phyloP scores from a whole-genome alignment of 35 echinoderm and acorn worm species.

The Lytechinus pictus region DNA sequence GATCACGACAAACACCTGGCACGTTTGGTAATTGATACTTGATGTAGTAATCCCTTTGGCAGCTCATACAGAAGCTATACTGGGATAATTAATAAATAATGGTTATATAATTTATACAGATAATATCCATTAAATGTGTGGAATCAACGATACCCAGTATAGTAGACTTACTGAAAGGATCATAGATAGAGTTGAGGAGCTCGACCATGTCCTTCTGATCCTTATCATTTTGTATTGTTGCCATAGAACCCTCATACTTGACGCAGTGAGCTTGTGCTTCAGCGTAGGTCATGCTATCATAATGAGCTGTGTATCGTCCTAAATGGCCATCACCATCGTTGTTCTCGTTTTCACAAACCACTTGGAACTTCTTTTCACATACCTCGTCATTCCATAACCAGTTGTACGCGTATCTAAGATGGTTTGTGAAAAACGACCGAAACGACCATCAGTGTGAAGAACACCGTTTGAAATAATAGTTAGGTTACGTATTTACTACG shows the following conservation, averaged over 20 bases:
- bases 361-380: conserved; percentile 50
- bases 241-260: conserved; percentile 63
- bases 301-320: conserved; percentile 59
- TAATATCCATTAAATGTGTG: too few relatives aligned
- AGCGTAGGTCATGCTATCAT: conserved; percentile 50
- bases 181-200: conserved; percentile 56
- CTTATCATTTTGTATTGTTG: conserved; percentile 55
- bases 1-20: too few relatives aligned
- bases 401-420: conserved; percentile 50
- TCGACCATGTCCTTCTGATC: conserved; percentile 25
- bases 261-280: conserved; percentile 62
- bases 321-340: conserved; percentile 32
- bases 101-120: too few relatives aligned
- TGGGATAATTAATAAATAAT: too few relatives aligned
- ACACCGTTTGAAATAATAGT: too few relatives aligned
- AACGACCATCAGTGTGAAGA: too few relatives aligned
- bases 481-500: too few relatives aligned
- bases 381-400: conserved; percentile 78
- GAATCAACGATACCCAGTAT: background rate
- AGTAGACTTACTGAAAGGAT: conserved; percentile 69
- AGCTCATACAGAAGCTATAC: too few relatives aligned
- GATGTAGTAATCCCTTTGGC: too few relatives aligned
- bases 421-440: too few relatives aligned
- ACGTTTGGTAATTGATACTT: too few relatives aligned
- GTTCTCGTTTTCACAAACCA: conserved; percentile 55